Conservation (phyloP, 2,113 vertebrate genomes). For the Oncorhynchus tshawytscha region DNA sequence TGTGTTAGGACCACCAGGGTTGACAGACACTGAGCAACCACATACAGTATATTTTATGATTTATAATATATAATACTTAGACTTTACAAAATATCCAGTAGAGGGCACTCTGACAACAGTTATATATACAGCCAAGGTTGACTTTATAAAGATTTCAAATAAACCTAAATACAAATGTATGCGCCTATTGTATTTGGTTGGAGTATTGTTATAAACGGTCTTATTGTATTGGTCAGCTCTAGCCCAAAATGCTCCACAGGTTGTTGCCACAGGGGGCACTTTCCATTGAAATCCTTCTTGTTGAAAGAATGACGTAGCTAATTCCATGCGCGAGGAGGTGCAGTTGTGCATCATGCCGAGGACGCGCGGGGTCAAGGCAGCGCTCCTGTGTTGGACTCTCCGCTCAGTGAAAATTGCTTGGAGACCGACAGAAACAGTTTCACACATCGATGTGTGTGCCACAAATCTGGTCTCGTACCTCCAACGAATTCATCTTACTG, state of each 20-base stretch:
- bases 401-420: constrained; percentile 60
- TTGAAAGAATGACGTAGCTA: constrained; percentile 48
- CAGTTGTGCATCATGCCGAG: constrained; percentile 30
- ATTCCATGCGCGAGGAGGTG: constrained; percentile 62
- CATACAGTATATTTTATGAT: too few species aligned
- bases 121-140: not conserved
- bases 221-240: not conserved
- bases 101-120: constrained; percentile 27
- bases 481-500: constrained; percentile 52
- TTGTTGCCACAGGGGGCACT: too few species aligned
- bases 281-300: constrained; percentile 47
- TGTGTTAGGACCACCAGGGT: constrained; percentile 24
- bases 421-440: constrained; percentile 53
- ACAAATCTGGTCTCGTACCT: constrained; percentile 21
- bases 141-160: not conserved
- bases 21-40: too few species aligned
- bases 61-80: too few species aligned
- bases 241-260: too few species aligned
- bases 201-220: not conserved
- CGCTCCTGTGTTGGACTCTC: constrained; percentile 36
- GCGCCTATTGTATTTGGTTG: not conserved
- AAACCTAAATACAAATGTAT: not conserved
- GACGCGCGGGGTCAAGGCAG: constrained; percentile 29
- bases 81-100: too few species aligned
- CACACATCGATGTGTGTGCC: constrained; percentile 56